Evolutionary conservation across 2,888 invertebrate genomes (phyloP).

Genomic region (Yponomeuta cagnagella): DNA sequence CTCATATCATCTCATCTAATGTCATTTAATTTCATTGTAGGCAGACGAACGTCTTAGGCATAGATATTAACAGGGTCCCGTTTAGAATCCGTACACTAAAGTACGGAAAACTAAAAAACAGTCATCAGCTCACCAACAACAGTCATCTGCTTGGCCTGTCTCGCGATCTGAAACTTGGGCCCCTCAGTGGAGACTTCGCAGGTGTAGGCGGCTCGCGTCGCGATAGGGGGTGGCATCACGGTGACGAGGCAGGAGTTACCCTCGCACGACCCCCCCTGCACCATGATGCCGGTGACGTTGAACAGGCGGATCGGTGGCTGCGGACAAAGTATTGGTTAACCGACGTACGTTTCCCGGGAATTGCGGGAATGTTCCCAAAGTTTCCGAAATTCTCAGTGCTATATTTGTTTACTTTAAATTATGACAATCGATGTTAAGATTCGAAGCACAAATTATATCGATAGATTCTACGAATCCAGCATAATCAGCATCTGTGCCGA

Average conservation of each 20-base stretch:
- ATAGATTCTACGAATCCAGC: too few species aligned
- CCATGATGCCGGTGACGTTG: constrained; percentile 62
- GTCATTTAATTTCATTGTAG: too few species aligned
- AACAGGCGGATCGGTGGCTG: constrained; percentile 62
- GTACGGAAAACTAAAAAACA: neutral
- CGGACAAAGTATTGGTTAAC: constrained; percentile 18
- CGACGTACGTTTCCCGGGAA: neutral
- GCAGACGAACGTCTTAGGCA: too few species aligned
- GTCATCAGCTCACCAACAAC: constrained; percentile 54
- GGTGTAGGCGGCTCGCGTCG: constrained; percentile 57
- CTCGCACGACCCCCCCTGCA: constrained; percentile 59
- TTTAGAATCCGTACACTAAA: too few species aligned
- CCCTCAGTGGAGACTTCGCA: constrained; percentile 69
- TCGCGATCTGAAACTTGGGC: constrained; percentile 63
- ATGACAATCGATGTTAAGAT: neutral
- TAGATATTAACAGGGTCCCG: too few species aligned
- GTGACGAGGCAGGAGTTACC: constrained; percentile 54
- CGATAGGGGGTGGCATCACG: constrained; percentile 63
- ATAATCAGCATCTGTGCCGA: too few species aligned
- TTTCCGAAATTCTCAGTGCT: neutral
- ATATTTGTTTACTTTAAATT: constrained; percentile 7
- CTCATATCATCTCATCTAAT: too few species aligned
- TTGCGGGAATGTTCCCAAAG: too few species aligned
- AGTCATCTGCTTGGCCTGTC: constrained; percentile 66
- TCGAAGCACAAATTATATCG: too few species aligned